phyloP scores from a whole-genome alignment of 2,888 invertebrate genomes.

The Lydus trimaculatus region DNA sequence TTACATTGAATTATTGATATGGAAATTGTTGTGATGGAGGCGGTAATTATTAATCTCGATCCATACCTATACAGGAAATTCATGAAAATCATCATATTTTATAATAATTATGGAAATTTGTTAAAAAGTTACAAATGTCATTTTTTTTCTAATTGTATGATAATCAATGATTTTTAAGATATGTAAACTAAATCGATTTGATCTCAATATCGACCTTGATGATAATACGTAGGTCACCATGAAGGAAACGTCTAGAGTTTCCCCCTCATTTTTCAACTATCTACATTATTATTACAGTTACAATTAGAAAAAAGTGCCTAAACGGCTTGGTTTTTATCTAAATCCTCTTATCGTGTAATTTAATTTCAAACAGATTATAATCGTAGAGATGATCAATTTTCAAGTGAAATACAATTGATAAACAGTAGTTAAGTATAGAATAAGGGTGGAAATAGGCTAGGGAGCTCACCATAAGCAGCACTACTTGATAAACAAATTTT shows the following conservation, averaged over 20 bases:
- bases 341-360: not conserved
- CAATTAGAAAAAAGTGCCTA: not conserved
- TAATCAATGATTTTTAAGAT: not conserved
- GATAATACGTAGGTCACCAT: slow-evolving; percentile 6
- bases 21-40: not conserved
- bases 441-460: slow-evolving; percentile 10
- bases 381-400: too few species aligned
- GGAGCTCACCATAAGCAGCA: slow-evolving; percentile 24
- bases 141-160: not conserved
- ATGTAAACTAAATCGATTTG: not conserved
- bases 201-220: slow-evolving; percentile 8
- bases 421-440: too few species aligned
- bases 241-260: slow-evolving; percentile 7
- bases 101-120: not conserved
- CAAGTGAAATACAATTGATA: too few species aligned
- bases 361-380: too few species aligned
- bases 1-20: not conserved
- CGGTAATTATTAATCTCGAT: not conserved
- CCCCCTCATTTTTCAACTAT: not conserved
- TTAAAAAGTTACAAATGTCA: not conserved
- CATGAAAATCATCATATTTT: not conserved
- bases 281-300: not conserved
- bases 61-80: not conserved
- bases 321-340: too few species aligned
- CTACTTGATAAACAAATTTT: not conserved